Conservation (phyloP, 2,113 vertebrate genomes). For the Mustela nigripes region DNA sequence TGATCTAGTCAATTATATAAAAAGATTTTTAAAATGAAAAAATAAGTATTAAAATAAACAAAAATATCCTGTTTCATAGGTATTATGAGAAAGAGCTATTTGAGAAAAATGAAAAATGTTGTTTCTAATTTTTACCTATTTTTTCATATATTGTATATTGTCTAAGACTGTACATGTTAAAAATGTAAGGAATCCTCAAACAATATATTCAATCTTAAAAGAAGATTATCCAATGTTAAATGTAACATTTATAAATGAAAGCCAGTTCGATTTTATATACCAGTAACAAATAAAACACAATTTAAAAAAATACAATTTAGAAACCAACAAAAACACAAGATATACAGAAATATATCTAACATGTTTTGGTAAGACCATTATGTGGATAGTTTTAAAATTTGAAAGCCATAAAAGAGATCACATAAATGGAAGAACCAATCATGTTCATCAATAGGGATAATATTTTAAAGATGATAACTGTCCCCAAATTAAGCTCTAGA, state of each 20-base stretch:
- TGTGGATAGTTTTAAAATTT: not conserved
- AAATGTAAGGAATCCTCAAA: not conserved
- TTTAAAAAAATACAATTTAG: not conserved
- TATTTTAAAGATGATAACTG: not conserved
- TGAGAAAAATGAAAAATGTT: not conserved
- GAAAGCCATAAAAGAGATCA: not conserved
- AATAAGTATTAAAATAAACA: not conserved
- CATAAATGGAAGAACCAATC: not conserved
- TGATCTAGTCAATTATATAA: not conserved
- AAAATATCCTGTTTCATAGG: not conserved
- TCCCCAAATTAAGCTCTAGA: not conserved
- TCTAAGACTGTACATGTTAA: not conserved
- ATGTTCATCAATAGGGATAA: not conserved
- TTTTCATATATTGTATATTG: not conserved
- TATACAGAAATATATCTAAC: not conserved
- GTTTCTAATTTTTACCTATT: not conserved
- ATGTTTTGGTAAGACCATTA: not conserved
- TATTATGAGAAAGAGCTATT: not conserved
- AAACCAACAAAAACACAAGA: not conserved
- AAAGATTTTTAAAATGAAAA: not conserved
- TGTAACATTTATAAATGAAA: conserved; percentile 31
- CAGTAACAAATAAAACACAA: conserved; percentile 13
- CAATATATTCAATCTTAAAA: not conserved
- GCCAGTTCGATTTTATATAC: not conserved
- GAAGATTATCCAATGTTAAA: not conserved